A percentile compares a stretch with the other conserved stretches of the same genome.
Conservation (phyloP, 1,140 invertebrate species). For the Trachymyrmex septentrionalis region DNA sequence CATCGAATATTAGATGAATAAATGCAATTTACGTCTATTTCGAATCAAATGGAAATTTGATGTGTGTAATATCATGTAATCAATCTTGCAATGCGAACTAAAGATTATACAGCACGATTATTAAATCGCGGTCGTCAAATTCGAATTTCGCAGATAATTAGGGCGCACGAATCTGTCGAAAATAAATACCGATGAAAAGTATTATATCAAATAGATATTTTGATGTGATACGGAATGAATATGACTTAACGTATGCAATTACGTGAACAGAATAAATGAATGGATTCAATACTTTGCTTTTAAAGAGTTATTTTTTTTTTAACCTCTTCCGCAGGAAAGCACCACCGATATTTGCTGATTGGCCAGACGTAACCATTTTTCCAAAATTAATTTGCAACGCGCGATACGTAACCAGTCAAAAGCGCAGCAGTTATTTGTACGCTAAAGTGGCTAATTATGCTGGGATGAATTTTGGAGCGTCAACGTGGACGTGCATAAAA, state of each 20-base stretch:
- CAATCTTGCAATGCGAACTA: conserved; percentile 11
- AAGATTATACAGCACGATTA: conserved; percentile 2
- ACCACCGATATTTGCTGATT: conserved; percentile 10
- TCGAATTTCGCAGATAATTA: conserved; percentile 22
- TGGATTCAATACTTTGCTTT: not conserved
- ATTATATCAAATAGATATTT: not conserved
- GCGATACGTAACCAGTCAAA: conserved; percentile 34
- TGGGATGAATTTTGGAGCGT: conserved; percentile 63
- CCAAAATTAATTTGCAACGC: conserved; percentile 43
- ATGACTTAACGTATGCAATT: not conserved
- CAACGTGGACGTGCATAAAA: conserved; percentile 48
- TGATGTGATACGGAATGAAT: not conserved
- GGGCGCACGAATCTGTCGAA: not conserved
- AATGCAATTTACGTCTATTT: conserved; percentile 24
- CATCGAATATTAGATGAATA: conserved; percentile 16
- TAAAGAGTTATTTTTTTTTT: not conserved
- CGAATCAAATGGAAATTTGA: conserved; percentile 73
- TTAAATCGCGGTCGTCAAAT: not conserved
- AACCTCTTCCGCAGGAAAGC: not conserved
- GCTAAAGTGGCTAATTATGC: conserved; percentile 66
- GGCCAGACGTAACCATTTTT: conserved; percentile 25
- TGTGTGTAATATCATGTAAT: conserved; percentile 43
- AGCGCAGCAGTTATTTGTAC: conserved; percentile 66
- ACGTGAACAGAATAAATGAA: not conserved
- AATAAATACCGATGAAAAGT: not conserved